phyloP scores from a whole-genome alignment of 2,113 vertebrate genomes.

The Lucifuga dentata region DNA sequence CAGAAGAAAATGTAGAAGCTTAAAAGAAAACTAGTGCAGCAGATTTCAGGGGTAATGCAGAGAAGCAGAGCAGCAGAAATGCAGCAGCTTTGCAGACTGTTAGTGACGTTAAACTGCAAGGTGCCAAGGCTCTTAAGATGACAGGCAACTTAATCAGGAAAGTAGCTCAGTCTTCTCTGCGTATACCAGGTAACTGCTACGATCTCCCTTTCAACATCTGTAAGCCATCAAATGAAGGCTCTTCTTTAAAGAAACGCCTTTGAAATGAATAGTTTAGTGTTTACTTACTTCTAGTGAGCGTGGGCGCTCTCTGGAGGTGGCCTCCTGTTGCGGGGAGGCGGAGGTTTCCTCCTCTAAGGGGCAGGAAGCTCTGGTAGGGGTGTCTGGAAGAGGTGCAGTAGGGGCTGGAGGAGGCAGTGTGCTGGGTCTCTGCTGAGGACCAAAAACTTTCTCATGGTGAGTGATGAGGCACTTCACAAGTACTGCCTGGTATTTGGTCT shows the following conservation, averaged over 20 bases:
- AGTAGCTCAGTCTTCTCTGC: slow-evolving; percentile 18
- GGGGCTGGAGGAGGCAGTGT: slow-evolving; percentile 66
- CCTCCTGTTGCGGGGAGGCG: slow-evolving; percentile 30
- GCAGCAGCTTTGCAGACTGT: slow-evolving; percentile 51
- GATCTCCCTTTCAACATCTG: too few species aligned
- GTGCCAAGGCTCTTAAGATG: slow-evolving; percentile 51
- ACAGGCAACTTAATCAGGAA: slow-evolving; percentile 28
- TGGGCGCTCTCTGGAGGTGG: slow-evolving; percentile 69
- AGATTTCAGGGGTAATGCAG: slow-evolving; percentile 25
- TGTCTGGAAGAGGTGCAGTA: slow-evolving; percentile 51
- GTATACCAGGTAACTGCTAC: too few species aligned
- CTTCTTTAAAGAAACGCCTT: too few species aligned
- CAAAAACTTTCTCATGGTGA: slow-evolving; percentile 86
- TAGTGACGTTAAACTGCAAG: slow-evolving; percentile 37
- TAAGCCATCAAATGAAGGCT: too few species aligned
- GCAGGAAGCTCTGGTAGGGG: slow-evolving; percentile 61
- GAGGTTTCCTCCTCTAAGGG: slow-evolving; percentile 37
- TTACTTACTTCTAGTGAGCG: slow-evolving; percentile 80
- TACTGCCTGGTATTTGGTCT: slow-evolving; percentile 89
- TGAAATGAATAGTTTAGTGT: too few species aligned
- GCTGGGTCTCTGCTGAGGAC: slow-evolving; percentile 66
- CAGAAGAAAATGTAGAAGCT: too few species aligned
- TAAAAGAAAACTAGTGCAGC: too few species aligned
- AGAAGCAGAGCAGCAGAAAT: slow-evolving; percentile 48
- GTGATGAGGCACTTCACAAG: slow-evolving; percentile 91